Evolutionary conservation across 1,140 invertebrate species (phyloP).

Genomic region (Orussus abietinus): DNA sequence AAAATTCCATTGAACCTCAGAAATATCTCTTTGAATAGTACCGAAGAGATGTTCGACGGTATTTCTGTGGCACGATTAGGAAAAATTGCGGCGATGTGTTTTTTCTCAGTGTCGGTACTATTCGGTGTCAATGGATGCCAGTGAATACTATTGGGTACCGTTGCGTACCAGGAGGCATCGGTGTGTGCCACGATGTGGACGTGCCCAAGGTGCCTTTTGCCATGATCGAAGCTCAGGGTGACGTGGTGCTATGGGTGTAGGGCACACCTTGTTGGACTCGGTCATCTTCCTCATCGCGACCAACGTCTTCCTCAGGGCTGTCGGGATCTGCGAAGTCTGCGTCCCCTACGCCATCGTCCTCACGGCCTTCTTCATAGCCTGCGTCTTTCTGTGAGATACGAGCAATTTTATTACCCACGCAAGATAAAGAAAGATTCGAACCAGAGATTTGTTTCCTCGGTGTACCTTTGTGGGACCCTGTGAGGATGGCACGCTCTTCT

Average conservation of each 20-base stretch:
- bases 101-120: too few species aligned
- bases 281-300: conserved; percentile 28
- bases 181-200: conserved; percentile 13
- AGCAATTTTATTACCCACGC: conserved; percentile 3
- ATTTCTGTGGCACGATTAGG: too few species aligned
- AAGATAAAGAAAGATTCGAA: conserved; percentile 5
- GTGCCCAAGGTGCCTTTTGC: conserved; percentile 2
- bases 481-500: too few species aligned
- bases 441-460: conserved; percentile 6
- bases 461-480: too few species aligned
- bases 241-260: conserved; percentile 34
- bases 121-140: too few species aligned
- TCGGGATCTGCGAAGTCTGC: conserved; percentile 35
- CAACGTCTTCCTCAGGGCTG: conserved; percentile 28
- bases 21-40: too few species aligned
- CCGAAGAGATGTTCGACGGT: too few species aligned
- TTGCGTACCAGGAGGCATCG: too few species aligned
- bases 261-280: conserved; percentile 26
- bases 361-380: conserved; percentile 33
- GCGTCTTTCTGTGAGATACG: conserved; percentile 34
- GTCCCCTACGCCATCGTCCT: conserved; percentile 38
- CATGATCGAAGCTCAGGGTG: conserved; percentile 6
- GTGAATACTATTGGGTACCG: too few species aligned
- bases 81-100: too few species aligned
- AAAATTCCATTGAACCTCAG: too few species aligned